Evolutionary conservation across 2,888 invertebrate species (phyloP).

Genomic region (Drosophila histrio): DNA sequence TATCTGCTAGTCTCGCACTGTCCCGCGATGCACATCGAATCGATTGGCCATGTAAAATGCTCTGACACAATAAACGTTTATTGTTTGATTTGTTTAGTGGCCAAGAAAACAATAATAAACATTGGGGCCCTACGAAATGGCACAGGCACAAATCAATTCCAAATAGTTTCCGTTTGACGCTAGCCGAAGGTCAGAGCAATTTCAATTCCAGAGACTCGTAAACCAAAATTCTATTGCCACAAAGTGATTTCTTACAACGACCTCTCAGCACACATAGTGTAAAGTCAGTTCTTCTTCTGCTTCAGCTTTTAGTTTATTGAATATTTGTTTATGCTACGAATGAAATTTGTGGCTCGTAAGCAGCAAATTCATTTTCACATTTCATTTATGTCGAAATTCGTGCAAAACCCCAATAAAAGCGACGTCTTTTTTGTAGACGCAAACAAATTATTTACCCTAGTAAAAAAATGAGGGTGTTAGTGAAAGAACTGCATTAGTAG

Average conservation of each 20-base stretch:
- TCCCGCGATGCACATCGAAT: constrained; percentile 39
- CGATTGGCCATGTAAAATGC: constrained; percentile 75
- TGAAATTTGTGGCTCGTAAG: constrained; percentile 48
- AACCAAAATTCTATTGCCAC: constrained; percentile 48
- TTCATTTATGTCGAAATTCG: constrained; percentile 68
- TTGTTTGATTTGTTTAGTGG: constrained; percentile 76
- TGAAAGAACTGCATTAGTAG: constrained; percentile 27
- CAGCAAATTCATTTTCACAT: constrained; percentile 69
- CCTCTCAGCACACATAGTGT: constrained; percentile 9
- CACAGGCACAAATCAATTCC: constrained; percentile 58
- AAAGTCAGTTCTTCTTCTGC: constrained; percentile 17
- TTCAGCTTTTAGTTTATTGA: constrained; percentile 40
- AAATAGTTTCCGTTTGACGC: constrained; percentile 22
- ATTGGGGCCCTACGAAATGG: constrained; percentile 66
- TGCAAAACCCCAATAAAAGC: constrained; percentile 63
- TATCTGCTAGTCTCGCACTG: constrained; percentile 4
- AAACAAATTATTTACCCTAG: constrained; percentile 41
- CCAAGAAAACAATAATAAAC: constrained; percentile 62
- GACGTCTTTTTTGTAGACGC: constrained; percentile 49
- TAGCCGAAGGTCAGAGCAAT: constrained; percentile 64
- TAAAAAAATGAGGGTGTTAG: constrained; percentile 9
- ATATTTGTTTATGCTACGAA: constrained; percentile 62
- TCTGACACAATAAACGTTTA: constrained; percentile 70
- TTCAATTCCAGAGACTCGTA: constrained; percentile 33
- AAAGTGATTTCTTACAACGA: constrained; percentile 28